Conservation (phyloP, 64 coral and sea anemone genomes). For the Dendrophyllia cribrosa region DNA sequence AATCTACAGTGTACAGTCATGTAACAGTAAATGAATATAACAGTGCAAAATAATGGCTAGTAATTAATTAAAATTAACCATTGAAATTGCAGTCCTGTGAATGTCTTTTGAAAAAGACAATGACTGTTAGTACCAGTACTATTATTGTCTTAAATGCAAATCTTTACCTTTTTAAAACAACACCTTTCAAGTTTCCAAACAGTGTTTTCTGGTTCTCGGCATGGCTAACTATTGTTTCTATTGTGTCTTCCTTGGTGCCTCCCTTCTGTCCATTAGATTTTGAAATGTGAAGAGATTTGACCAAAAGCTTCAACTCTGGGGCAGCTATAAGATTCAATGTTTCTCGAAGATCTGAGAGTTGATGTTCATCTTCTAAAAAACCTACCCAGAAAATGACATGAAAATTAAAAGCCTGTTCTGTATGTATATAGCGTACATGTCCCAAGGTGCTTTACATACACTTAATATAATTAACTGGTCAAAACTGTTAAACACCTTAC, state of each 20-base stretch:
- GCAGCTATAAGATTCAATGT: conserved; percentile 70
- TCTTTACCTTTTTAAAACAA: conserved; percentile 84
- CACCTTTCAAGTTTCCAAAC: conserved; percentile 64
- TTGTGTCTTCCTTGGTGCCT: conserved; percentile 64
- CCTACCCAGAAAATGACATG: conserved; percentile 35
- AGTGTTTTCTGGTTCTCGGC: conserved; percentile 71
- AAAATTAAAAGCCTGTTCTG: not conserved
- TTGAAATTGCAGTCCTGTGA: too few relatives aligned
- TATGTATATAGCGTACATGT: not conserved
- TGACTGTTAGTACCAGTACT: too few relatives aligned
- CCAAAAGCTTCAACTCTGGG: conserved; percentile 76
- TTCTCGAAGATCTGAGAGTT: conserved; percentile 74
- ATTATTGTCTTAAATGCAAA: too few relatives aligned
- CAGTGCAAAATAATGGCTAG: too few relatives aligned
- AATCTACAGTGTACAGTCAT: not conserved
- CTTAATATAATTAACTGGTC: too few relatives aligned
- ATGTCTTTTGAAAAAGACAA: too few relatives aligned
- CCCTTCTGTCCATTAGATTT: conserved; percentile 59
- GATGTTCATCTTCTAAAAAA: conserved; percentile 80
- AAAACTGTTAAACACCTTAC: too few relatives aligned
- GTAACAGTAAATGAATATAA: too few relatives aligned
- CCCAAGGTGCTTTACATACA: too few relatives aligned
- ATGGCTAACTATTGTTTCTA: conserved; percentile 72
- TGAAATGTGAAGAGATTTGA: conserved; percentile 73
- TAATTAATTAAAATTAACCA: too few relatives aligned